phyloP scores from a whole-genome alignment of 2,797 vertebrate species.

The Microctenopoma stevenorrisi region DNA sequence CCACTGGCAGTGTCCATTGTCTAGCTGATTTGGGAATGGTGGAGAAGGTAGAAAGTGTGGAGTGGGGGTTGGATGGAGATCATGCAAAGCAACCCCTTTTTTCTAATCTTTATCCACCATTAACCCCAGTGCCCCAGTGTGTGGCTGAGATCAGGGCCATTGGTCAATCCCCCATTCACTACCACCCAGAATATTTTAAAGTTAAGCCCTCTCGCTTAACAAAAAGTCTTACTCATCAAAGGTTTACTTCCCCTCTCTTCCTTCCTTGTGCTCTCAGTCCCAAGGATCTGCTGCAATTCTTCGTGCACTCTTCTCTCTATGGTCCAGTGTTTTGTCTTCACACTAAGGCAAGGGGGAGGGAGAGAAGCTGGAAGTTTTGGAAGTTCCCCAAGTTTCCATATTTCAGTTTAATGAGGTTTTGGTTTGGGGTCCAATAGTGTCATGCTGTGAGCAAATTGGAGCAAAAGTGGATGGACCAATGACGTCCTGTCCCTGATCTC shows the following conservation, averaged over 20 bases:
- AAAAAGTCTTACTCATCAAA: constrained; percentile 84
- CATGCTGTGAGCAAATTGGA: constrained; percentile 75
- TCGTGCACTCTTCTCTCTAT: constrained; percentile 51
- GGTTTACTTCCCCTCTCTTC: constrained; percentile 73
- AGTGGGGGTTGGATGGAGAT: constrained; percentile 76
- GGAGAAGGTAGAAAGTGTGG: constrained; percentile 67
- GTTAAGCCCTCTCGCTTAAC: constrained; percentile 83
- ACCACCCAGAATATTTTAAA: constrained; percentile 87
- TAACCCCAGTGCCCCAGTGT: constrained; percentile 84
- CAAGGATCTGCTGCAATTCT: constrained; percentile 61
- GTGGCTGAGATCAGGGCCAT: constrained; percentile 86
- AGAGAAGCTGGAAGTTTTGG: constrained; percentile 61
- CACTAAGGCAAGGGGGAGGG: constrained; percentile 42
- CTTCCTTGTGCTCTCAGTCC: constrained; percentile 61
- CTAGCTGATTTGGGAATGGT: constrained; percentile 79
- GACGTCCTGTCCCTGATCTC: constrained; percentile 51
- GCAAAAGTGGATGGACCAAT: constrained; percentile 47
- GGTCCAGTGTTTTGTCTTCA: constrained; percentile 77
- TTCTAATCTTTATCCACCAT: constrained; percentile 89
- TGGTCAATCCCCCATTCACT: constrained; percentile 87
- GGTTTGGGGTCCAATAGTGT: constrained; percentile 65
- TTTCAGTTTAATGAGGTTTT: constrained; percentile 73
- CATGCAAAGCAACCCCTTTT: constrained; percentile 70
- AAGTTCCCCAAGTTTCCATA: constrained; percentile 75
- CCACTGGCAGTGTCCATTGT: constrained; percentile 82